Evolutionary conservation across 2,113 vertebrate species (phyloP).

Genomic region (Hoplias malabaricus): DNA sequence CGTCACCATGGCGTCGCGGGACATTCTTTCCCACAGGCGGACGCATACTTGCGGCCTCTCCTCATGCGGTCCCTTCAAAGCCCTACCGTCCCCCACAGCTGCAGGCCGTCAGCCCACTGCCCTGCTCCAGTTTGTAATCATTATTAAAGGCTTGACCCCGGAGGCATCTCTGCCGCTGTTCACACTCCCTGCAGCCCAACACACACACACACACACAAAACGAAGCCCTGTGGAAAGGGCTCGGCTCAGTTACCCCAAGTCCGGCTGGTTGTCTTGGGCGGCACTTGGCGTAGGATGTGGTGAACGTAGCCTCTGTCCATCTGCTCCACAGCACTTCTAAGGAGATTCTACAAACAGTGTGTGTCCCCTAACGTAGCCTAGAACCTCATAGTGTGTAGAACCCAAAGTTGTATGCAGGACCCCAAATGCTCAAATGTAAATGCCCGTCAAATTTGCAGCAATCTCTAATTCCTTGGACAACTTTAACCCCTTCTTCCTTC

Average conservation of each 20-base stretch:
- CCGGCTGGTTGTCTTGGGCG: neutral
- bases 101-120: constrained; percentile 80
- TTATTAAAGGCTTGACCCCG: constrained; percentile 86
- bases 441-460: too few relatives aligned
- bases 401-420: too few relatives aligned
- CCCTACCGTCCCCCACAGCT: constrained; percentile 75
- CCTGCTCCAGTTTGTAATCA: constrained; percentile 83
- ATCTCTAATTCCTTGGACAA: too few relatives aligned
- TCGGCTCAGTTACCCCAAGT: constrained; percentile 72
- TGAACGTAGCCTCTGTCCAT: too few relatives aligned
- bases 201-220: constrained; percentile 2
- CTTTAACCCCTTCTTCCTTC: neutral
- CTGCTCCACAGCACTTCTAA: too few relatives aligned
- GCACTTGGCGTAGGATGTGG: too few relatives aligned
- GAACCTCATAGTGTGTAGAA: too few relatives aligned
- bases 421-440: too few relatives aligned
- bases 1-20: constrained; percentile 81
- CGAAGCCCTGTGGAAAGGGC: constrained; percentile 44
- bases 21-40: constrained; percentile 86
- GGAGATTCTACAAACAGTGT: too few relatives aligned
- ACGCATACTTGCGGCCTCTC: constrained; percentile 82
- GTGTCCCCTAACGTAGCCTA: too few relatives aligned
- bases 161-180: constrained; percentile 84
- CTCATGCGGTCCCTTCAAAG: constrained; percentile 82
- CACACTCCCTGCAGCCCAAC: constrained; percentile 74